Base-by-base conservation (phyloP, 2,888 invertebrate genomes). In the Ptilodon capucinus region DNA sequence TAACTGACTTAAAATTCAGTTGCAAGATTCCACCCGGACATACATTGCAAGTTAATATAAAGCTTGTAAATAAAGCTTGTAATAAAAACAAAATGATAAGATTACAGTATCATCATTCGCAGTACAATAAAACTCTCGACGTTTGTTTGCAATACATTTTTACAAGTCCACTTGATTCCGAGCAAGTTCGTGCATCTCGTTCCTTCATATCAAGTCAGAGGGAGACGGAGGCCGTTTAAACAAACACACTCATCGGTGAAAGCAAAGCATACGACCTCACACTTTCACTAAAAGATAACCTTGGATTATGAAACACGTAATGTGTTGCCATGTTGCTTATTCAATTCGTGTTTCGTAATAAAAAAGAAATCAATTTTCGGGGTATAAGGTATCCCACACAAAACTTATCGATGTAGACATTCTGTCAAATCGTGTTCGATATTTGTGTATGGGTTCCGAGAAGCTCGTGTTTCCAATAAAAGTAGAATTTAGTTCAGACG, bases 281-380 rank as follows among this genome's bases (percentile, higher is more conserved):
- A 84, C 84, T 84, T 84, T 84, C 84, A 81, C 84, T 81, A 40
- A 36, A 51, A 57, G 57, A 66, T 74, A 82, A 82, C 84, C 84
- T 84, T 84, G 84, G 78, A 70, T 84, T 81, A 81, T 79, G 74
- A 53, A 42, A 60, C 66, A 79, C 80, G 81, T 81, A 78, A 82
- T 68, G 54, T 74, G 71, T 74, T 76, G 75, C 71, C 71, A 72
- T 74, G 67, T 71, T 65, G 54, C 61, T 56, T 58, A 60, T 63
- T 55, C 64, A 51, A 51, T 63, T 57, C 53, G 40, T 47, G 42
- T 66, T 64, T 52, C 52, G 42, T 66, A 56, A 64, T 47, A 32
- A 44, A 54, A 40, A 44, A 40, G 21, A 40, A 40, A 13, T 47
- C 42, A 46, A 40, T 49, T 51, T 65, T 43, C 36, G 16, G 41